Conservation (phyloP, 2,797 vertebrate species). For the Vultur gryphus region DNA sequence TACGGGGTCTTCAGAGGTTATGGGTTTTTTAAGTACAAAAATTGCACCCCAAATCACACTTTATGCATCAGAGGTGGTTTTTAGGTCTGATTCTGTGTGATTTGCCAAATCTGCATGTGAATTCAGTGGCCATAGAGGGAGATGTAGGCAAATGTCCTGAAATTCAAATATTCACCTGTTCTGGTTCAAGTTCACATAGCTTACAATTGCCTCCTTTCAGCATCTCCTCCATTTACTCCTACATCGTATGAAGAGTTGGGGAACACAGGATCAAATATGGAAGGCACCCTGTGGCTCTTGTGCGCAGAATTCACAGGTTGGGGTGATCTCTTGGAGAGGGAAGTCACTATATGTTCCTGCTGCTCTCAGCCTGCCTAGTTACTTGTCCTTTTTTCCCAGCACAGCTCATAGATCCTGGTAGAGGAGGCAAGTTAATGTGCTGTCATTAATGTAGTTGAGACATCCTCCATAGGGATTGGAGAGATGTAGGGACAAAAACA, state of each 20-base stretch:
- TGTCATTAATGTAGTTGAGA: not conserved
- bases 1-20: not conserved
- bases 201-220: not conserved
- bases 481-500: not conserved
- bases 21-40: not conserved
- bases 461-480: not conserved
- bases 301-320: not conserved
- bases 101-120: not conserved
- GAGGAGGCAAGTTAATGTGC: not conserved
- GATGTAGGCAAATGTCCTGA: not conserved
- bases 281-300: not conserved
- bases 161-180: not conserved
- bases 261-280: not conserved
- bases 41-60: not conserved
- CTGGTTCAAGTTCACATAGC: not conserved
- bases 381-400: not conserved
- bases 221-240: not conserved
- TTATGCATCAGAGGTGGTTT: not conserved
- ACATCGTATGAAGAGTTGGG: not conserved
- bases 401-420: not conserved
- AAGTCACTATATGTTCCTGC: not conserved
- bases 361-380: not conserved
- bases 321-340: not conserved
- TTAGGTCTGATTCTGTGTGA: not conserved
- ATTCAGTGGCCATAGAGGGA: not conserved